Percentiles rank a stretch among this genome's conserved stretches.
These are phyloP conservation scores for Plemyria rubiginata DNA, from an alignment of 2,888 invertebrate genomes.

Conservation along the genomic window DNA sequence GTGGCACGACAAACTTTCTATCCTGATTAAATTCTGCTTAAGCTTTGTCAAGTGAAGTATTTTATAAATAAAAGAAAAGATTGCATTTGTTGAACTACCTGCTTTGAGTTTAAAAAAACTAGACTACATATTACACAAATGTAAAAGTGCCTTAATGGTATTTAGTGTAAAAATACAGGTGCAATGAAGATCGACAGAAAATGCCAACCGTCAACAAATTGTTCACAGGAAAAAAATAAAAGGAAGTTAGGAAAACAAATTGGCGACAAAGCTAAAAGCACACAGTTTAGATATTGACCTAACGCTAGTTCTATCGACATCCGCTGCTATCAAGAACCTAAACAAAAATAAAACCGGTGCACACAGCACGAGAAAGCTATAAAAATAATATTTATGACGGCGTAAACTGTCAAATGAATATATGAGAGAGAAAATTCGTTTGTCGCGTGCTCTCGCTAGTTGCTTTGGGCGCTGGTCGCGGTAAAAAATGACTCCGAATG, in stretches of 20 bases:
- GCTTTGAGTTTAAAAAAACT: not conserved
- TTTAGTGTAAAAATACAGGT: no score
- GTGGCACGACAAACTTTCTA: conserved; percentile 31
- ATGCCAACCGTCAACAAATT: no score
- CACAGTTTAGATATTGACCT: conserved; percentile 2
- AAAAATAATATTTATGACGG: conserved; percentile 49
- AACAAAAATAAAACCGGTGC: conserved; percentile 32
- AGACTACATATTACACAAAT: no score
- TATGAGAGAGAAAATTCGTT: conserved; percentile 46
- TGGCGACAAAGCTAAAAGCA: not conserved
- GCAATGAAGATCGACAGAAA: no score
- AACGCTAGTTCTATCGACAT: conserved; percentile 16
- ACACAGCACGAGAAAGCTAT: conserved; percentile 37
- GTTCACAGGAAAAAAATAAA: no score
- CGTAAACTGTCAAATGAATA: conserved; percentile 47
- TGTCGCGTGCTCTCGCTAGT: conserved; percentile 34
- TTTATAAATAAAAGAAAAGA: conserved; percentile 6
- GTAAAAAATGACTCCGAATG: conserved; percentile 46
- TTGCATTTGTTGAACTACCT: not conserved
- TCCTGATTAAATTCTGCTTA: conserved; percentile 31
- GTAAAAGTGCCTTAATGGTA: no score
- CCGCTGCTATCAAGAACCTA: conserved; percentile 25
- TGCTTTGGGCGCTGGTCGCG: conserved; percentile 27
- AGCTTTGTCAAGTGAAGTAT: conserved; percentile 5
- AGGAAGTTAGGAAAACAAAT: not conserved